Base-by-base conservation (phyloP, 2,888 invertebrate species). In the Tinea pellionella region DNA sequence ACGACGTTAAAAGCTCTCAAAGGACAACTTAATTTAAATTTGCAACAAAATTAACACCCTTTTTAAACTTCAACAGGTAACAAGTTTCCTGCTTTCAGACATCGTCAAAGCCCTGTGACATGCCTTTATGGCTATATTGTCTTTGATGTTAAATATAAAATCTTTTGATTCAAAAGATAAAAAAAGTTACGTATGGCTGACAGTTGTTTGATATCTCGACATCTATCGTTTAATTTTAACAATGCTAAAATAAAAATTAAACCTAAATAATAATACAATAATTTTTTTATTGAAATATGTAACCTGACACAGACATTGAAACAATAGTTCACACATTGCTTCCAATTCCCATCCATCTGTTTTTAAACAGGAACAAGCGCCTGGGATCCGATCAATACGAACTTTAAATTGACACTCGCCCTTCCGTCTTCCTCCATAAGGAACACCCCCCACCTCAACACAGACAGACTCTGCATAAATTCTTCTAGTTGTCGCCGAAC, bases 331-430 rank as follows among this genome's bases (percentile, higher is more conserved):
- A 37, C n/a, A 37, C 9, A 37, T 37, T 37, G 9, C 2, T 9
- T 9, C 9, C 37, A 37, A 37, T 6, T 9, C 37, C 9, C 37
- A 37, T 37, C 37, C n/a, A 37, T 37, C 37, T 37, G 11, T 13
- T 55, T 19, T 24, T 55, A 55, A 55, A 29, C 55, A 24, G 55
- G 12, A 55, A 55, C 55, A 55, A 29, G 13, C 24, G 55, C 15
- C n/a, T 18, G 47, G 47, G 24, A 55, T 19, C 3, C 55, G 55
- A 55, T 55, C 55, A 55, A 55, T 55, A 55, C 55, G 55, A 18
- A 55, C 55, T 55, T 55, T 55, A 55, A 55, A 55, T 55, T 55
- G 55, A 55, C 55, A 55, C 55, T 55, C 55, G 18, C 55, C 55
- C 19, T 55, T 18, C 55, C 24, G 11, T 55, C 29, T 19, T 29